Conservation (phyloP, 2,797 vertebrate species). For the Sphenodon punctatus region DNA sequence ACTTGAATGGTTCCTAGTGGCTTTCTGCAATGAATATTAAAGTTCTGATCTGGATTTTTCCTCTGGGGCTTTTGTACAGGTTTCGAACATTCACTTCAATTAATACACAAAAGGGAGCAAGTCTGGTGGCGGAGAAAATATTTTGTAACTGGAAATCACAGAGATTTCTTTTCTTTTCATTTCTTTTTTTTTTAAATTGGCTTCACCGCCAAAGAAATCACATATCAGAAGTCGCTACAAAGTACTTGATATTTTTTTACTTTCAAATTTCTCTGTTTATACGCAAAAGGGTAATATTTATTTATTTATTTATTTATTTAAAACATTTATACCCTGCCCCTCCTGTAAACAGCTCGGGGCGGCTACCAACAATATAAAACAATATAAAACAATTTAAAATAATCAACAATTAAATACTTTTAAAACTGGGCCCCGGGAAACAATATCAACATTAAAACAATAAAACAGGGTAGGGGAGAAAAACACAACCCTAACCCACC, state of each 20-base stretch:
- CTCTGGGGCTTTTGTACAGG: constrained; percentile 50
- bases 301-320: too few species aligned
- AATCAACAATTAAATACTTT: too few species aligned
- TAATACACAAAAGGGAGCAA: constrained; percentile 46
- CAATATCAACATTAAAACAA: too few species aligned
- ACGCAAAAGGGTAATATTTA: constrained; percentile 18
- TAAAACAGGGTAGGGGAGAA: too few species aligned
- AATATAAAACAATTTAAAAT: too few species aligned
- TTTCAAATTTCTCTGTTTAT: constrained; percentile 13
- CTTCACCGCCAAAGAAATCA: constrained; percentile 65
- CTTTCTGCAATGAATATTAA: constrained; percentile 67
- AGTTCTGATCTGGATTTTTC: constrained; percentile 55
- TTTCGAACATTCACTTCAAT: constrained; percentile 61
- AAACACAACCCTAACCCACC: too few species aligned
- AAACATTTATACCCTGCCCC: too few species aligned
- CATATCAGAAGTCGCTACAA: constrained; percentile 53
- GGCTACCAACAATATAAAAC: too few species aligned
- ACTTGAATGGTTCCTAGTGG: constrained; percentile 54
- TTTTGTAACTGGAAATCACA: constrained; percentile 68
- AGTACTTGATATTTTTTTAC: constrained; percentile 50
- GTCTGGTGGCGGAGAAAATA: constrained; percentile 68
- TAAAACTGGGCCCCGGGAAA: too few species aligned
- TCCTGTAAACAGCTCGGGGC: too few species aligned
- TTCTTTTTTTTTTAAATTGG: too few species aligned
- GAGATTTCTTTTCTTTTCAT: constrained; percentile 68